Conservation (phyloP, 1,140 invertebrate species). For the Samia ricini region DNA sequence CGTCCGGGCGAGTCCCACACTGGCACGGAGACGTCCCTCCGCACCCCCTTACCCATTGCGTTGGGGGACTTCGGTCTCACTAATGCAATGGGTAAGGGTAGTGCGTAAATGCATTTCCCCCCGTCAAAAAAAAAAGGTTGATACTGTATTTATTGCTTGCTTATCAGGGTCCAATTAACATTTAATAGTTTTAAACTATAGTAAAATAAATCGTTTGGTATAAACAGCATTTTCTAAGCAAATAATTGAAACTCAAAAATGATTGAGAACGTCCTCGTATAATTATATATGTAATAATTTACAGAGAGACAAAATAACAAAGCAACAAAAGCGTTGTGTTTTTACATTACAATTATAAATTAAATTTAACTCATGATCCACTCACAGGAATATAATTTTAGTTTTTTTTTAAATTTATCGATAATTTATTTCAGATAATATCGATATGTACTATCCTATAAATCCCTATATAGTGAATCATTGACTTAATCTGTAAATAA, state of each 20-base stretch:
- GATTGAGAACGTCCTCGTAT: conserved; percentile 64
- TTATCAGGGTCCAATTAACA: too few relatives aligned
- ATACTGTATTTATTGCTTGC: too few relatives aligned
- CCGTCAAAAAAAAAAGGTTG: too few relatives aligned
- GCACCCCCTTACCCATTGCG: too few relatives aligned
- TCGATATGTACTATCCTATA: too few relatives aligned
- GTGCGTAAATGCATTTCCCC: too few relatives aligned
- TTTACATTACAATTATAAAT: background rate
- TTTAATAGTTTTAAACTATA: too few relatives aligned
- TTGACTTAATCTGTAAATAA: background rate
- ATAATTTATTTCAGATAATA: background rate
- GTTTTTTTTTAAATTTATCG: background rate
- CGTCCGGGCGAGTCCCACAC: too few relatives aligned
- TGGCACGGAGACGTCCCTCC: too few relatives aligned
- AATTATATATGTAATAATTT: conserved; percentile 62
- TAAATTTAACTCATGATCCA: background rate
- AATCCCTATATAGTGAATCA: background rate
- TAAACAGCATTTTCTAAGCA: background rate
- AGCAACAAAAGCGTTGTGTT: conserved; percentile 27
- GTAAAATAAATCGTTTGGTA: too few relatives aligned
- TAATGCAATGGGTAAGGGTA: too few relatives aligned
- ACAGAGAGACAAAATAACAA: conserved; percentile 55
- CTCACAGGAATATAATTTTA: background rate
- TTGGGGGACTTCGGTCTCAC: too few relatives aligned
- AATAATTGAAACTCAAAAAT: conserved; percentile 48